phyloP scores from a whole-genome alignment of 2,797 vertebrate species.

The Malurus splendens region DNA sequence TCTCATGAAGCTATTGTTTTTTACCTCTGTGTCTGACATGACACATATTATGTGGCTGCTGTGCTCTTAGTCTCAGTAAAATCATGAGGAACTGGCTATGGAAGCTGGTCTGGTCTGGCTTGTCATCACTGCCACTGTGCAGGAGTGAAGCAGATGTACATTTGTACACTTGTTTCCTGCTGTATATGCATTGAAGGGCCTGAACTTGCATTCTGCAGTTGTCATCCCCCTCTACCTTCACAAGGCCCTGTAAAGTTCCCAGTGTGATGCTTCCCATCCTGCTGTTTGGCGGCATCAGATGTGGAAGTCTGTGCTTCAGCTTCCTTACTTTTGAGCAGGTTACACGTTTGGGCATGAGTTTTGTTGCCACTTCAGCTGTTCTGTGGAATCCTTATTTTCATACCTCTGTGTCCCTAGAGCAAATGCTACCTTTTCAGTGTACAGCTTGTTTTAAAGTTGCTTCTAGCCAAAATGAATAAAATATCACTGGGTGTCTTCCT shows the following conservation, averaged over 20 bases:
- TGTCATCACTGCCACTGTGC: not conserved
- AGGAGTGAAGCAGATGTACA: rapidly evolving
- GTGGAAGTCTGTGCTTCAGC: not conserved
- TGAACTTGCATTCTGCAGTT: not conserved
- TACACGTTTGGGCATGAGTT: rapidly evolving
- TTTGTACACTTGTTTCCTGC: not conserved
- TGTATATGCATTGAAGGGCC: not conserved
- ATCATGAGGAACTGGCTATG: not conserved
- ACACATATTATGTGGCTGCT: not conserved
- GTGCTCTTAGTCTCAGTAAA: not conserved
- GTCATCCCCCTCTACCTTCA: not conserved
- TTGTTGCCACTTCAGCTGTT: not conserved
- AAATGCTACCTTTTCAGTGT: not conserved
- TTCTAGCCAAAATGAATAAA: constrained; percentile 44
- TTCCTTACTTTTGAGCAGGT: not conserved
- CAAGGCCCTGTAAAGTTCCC: not conserved
- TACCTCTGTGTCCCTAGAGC: constrained; percentile 1
- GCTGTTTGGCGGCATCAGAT: not conserved
- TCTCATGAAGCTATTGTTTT: rapidly evolving
- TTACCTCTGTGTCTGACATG: not conserved
- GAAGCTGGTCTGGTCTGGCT: not conserved
- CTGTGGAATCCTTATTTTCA: not conserved
- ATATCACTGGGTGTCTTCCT: constrained; percentile 17
- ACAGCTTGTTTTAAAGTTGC: constrained; percentile 15
- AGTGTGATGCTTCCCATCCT: rapidly evolving